A percentile compares a stretch with the other conserved stretches of the same genome.
These are phyloP conservation scores for Diplodus puntazzo DNA, from an alignment of 2,797 vertebrate genomes.

Conservation along the genomic window DNA sequence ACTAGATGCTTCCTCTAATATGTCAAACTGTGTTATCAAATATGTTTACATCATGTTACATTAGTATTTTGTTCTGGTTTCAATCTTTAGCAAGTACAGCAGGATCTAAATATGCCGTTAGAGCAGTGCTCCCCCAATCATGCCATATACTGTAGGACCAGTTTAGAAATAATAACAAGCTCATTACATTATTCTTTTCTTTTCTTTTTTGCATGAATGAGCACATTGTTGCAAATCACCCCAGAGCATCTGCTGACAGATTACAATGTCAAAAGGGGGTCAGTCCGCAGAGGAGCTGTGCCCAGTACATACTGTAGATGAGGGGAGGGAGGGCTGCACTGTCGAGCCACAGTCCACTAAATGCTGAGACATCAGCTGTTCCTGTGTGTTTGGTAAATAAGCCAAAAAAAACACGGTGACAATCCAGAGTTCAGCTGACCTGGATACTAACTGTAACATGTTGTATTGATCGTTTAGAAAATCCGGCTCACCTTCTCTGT, in stretches of 20 bases:
- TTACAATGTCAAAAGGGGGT: conserved; percentile 57
- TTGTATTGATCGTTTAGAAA: not conserved
- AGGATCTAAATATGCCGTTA: not conserved
- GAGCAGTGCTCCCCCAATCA: not conserved
- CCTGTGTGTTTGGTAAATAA: not conserved
- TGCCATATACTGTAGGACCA: not conserved
- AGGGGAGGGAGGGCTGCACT: not conserved
- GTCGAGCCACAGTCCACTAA: not conserved
- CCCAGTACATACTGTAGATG: not conserved
- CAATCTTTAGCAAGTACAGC: not conserved
- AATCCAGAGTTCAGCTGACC: not conserved
- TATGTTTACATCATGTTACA: not conserved
- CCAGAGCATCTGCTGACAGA: conserved; percentile 51
- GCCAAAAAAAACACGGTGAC: too few species aligned
- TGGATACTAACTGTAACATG: not conserved
- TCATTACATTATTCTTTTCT: conserved; percentile 28
- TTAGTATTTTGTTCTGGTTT: not conserved
- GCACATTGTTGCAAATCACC: conserved; percentile 28
- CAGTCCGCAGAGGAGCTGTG: conserved; percentile 20
- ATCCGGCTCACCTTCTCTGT: not conserved
- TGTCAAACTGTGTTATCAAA: conserved; percentile 1
- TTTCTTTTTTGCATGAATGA: conserved; percentile 38
- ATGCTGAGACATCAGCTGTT: not conserved
- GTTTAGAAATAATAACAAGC: conserved; percentile 30
- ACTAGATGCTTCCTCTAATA: not conserved